Conservation (phyloP, 2,797 vertebrate genomes). For the Carcharodon carcharias region DNA sequence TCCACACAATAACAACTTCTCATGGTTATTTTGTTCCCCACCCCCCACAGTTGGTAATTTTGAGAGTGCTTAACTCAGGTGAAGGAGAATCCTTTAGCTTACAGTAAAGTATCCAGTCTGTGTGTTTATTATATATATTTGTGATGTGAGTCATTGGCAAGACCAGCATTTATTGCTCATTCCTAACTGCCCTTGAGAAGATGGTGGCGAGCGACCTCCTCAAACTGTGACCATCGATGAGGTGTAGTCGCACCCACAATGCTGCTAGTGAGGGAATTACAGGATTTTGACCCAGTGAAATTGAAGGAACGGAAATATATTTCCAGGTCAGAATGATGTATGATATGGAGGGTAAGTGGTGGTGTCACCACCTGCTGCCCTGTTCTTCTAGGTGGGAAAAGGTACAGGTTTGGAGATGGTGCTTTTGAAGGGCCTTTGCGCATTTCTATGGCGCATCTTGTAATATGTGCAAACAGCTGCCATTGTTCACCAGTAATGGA, state of each 20-base stretch:
- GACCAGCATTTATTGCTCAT: not conserved
- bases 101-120: not conserved
- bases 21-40: not conserved
- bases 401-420: not conserved
- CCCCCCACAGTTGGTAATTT: not conserved
- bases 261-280: not conserved
- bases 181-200: not conserved
- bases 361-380: not conserved
- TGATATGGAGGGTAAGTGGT: not conserved
- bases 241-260: not conserved
- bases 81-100: not conserved
- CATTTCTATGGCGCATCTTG: not conserved
- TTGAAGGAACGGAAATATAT: not conserved
- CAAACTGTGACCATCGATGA: not conserved
- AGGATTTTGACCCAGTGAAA: not conserved
- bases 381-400: not conserved
- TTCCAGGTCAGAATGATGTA: not conserved
- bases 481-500: not conserved
- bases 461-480: not conserved
- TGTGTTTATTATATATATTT: not conserved
- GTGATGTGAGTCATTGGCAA: not conserved
- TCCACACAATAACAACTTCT: not conserved
- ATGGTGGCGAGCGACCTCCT: not conserved
- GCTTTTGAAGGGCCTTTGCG: not conserved
- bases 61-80: not conserved